Base-by-base conservation (phyloP, 2,797 vertebrate species). In the Hapalemur alaotrensis region DNA sequence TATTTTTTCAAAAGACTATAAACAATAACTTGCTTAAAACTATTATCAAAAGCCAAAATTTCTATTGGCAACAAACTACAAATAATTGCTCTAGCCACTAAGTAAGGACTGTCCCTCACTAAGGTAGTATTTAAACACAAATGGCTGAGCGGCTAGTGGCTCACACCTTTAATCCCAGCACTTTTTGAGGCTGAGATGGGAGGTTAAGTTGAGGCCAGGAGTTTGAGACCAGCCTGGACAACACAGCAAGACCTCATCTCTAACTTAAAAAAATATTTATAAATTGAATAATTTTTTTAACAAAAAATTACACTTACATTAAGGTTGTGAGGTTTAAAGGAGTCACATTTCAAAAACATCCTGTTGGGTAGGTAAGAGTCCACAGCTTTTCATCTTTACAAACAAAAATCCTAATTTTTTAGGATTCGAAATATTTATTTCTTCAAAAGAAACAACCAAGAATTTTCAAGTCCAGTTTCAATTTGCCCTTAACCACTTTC, bases 31-130 rank as follows among this genome's bases (percentile, higher is more conserved):
- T 81, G 54, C 63, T 95, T 89, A 41, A 93, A 96, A 95, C 83
- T 46, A 38, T 97, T 95, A 97, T 76, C 94, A 95, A 97, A 96
- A 96, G 95, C 70, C 93, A 97, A 81, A 93, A 78, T 86, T 91
- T 30, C 76, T 90, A 0, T 50, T 23, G 98, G 96, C 95, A 97
- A 96, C 97, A 95, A 97, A 97, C 97, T 97, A 85, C 32, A 97
- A 69, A 4, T 11, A 35, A 97, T 95, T 97, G 91, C 92, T 96
- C 92, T 78, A 84, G 95, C 91, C 95, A 97, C 95, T 97, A 96
- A 97, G 81, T 95, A 97, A 81, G 88, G 92, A 72, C 82, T 59
- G 43, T 95, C 70, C 86, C 97, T 97, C 70, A 79, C 43, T 79
- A 1, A 82, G 52, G 79, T 82, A 84, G 93, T 69, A 91, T 5